A percentile compares a stretch with the other conserved stretches of the same genome.
Evolutionary conservation across 2,888 invertebrate species (phyloP).

Genomic region (Drosophila pegasa): DNA sequence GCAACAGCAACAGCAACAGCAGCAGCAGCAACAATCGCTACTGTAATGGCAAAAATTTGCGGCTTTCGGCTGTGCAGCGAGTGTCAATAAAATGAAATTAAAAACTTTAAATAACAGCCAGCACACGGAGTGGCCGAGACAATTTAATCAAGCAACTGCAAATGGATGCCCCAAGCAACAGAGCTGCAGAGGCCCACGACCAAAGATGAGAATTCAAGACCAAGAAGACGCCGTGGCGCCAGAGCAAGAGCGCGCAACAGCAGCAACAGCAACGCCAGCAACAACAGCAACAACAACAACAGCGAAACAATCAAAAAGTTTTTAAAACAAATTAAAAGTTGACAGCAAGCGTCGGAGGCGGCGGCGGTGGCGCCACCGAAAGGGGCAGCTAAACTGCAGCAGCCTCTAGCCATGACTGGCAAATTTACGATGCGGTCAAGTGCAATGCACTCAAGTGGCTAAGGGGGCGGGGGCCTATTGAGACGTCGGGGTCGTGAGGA

Average conservation of each 20-base stretch:
- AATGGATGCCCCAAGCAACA: constrained; percentile 64
- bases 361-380: constrained; percentile 2
- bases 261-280: constrained; percentile 21
- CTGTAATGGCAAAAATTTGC: constrained; percentile 37
- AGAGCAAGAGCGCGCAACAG: constrained; percentile 35
- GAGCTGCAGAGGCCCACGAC: constrained; percentile 7
- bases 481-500: neutral
- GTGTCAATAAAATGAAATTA: constrained; percentile 78
- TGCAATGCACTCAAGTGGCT: constrained; percentile 57
- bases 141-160: constrained; percentile 75
- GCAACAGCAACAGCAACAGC: constrained; percentile 15
- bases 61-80: constrained; percentile 25
- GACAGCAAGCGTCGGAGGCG: constrained; percentile 47
- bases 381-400: constrained; percentile 49
- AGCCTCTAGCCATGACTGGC: constrained; percentile 55
- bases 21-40: constrained; percentile 25
- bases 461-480: neutral
- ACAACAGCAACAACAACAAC: constrained; percentile 35
- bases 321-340: constrained; percentile 81
- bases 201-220: constrained; percentile 29
- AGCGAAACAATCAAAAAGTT: constrained; percentile 77
- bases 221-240: constrained; percentile 48
- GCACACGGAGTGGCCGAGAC: constrained; percentile 38
- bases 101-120: constrained; percentile 71
- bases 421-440: constrained; percentile 76